Evolutionary conservation across 2,888 invertebrate species (phyloP).

Genomic region (Synergus itoensis): DNA sequence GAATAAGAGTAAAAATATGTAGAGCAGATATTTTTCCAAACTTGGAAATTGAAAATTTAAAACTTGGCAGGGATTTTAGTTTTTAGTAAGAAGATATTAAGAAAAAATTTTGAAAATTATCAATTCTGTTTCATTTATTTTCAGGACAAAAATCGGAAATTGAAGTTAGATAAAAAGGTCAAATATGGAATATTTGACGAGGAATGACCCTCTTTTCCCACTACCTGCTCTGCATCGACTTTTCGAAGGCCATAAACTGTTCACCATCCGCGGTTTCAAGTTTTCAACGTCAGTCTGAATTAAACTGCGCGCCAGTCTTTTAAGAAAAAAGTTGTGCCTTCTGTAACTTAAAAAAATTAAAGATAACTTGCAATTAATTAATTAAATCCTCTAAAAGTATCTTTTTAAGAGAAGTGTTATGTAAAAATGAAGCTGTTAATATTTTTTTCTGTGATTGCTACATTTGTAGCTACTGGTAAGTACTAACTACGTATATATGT

Average conservation of each 20-base stretch:
- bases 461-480: not conserved
- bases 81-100: not conserved
- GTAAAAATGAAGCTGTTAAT: not conserved
- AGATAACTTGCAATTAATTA: not conserved
- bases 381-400: not conserved
- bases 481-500: too few relatives aligned
- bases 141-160: not conserved
- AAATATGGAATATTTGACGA: not conserved
- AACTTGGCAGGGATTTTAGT: too few relatives aligned
- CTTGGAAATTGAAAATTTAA: not conserved
- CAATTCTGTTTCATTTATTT: not conserved
- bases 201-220: constrained; percentile 12
- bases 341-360: not conserved
- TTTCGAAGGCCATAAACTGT: constrained; percentile 32
- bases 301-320: not conserved
- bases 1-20: not conserved
- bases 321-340: not conserved
- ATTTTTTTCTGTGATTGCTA: not conserved
- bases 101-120: not conserved
- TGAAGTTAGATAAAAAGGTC: not conserved
- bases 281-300: constrained; percentile 15
- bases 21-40: not conserved
- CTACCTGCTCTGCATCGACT: constrained; percentile 12
- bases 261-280: not conserved
- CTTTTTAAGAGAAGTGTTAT: not conserved